Evolutionary conservation across 1,140 invertebrate species (phyloP).

Genomic region (Acyrthosiphon pisum): DNA sequence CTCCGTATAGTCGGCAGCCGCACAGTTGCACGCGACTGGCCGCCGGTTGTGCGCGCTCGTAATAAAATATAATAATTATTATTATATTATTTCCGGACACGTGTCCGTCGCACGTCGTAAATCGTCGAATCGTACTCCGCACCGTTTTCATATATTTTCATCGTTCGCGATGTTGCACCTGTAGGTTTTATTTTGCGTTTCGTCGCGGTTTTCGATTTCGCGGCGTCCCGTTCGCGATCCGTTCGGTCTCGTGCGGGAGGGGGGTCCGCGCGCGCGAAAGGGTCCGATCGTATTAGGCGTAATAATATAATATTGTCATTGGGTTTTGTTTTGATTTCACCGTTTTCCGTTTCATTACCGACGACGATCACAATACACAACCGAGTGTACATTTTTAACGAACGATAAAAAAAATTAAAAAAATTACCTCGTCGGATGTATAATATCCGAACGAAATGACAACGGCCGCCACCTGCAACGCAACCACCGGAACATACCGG

Average conservation of each 20-base stretch:
- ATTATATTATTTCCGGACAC: slow-evolving; percentile 10
- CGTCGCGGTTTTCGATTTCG: too few species aligned
- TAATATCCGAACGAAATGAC: slow-evolving; percentile 14
- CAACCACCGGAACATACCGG: slow-evolving; percentile 3
- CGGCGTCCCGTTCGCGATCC: too few species aligned
- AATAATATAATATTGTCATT: too few species aligned
- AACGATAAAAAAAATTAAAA: neutral
- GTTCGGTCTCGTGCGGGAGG: too few species aligned
- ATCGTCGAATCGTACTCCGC: neutral
- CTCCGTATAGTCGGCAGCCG: neutral
- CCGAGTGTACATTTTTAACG: neutral
- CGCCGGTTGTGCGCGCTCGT: slow-evolving; percentile 20
- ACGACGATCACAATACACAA: too few species aligned
- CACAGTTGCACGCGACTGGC: neutral
- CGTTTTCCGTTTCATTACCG: neutral
- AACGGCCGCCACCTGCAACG: neutral
- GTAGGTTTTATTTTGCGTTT: too few species aligned
- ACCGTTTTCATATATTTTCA: neutral
- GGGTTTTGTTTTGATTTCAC: neutral
- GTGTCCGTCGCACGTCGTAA: neutral
- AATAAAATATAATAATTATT: neutral
- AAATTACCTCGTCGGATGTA: slow-evolving; percentile 19
- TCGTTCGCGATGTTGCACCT: neutral
- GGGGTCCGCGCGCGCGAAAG: too few species aligned
- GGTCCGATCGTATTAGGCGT: too few species aligned